A percentile compares a stretch with the other conserved stretches of the same genome.
Evolutionary conservation across 2,888 invertebrate species (phyloP).

Genomic region (Yponomeuta sedellus): DNA sequence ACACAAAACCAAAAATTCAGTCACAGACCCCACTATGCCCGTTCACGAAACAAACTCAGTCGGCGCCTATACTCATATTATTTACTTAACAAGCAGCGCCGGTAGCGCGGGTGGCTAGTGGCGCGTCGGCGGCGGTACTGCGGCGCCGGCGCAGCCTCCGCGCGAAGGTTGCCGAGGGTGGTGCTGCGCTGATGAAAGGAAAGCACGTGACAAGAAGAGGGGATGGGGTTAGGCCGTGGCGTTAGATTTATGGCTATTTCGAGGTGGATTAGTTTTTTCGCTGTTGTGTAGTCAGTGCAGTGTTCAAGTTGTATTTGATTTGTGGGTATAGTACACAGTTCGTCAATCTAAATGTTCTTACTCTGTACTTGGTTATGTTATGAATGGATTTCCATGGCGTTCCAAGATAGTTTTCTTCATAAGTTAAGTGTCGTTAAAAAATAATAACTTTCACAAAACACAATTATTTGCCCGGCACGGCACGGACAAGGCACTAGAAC

Average conservation of each 20-base stretch:
- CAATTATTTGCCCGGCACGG: too few species aligned
- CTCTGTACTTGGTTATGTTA: too few species aligned
- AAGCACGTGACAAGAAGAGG: slow-evolving; percentile 12
- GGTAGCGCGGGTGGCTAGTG: not conserved
- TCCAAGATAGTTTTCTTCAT: too few species aligned
- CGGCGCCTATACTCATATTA: not conserved
- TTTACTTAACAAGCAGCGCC: not conserved
- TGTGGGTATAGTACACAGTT: not conserved
- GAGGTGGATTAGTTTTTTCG: not conserved
- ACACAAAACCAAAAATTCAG: slow-evolving; percentile 8
- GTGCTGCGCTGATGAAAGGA: slow-evolving; percentile 5
- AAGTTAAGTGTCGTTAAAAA: too few species aligned
- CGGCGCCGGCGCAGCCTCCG: slow-evolving; percentile 30
- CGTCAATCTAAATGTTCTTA: too few species aligned
- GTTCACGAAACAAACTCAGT: not conserved
- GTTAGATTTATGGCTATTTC: not conserved
- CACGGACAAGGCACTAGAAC: too few species aligned
- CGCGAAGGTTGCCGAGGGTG: slow-evolving; percentile 44
- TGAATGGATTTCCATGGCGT: too few species aligned
- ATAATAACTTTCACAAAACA: too few species aligned
- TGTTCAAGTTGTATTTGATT: not conserved
- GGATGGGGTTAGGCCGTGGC: not conserved
- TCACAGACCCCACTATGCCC: slow-evolving; percentile 5
- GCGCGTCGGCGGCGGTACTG: not conserved
- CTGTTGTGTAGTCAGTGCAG: not conserved